A percentile compares a stretch with the other conserved stretches of the same genome.
Evolutionary conservation across 2,888 invertebrate genomes (phyloP).

Genomic region (Pocota personata): DNA sequence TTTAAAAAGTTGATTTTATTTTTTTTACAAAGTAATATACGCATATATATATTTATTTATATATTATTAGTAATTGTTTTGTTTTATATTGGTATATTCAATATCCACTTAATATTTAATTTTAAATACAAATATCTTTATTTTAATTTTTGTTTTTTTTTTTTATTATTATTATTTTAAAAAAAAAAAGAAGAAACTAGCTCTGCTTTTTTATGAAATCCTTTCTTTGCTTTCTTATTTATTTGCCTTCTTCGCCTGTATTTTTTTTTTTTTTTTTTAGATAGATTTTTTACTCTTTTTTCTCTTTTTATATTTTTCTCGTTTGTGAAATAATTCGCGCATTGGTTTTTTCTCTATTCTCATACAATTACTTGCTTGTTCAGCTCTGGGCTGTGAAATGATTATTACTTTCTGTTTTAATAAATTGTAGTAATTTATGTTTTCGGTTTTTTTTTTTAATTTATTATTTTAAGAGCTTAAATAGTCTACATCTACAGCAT

Average conservation of each 20-base stretch:
- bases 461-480: conserved; percentile 73
- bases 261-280: conserved; percentile 51
- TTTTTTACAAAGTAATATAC: conserved; percentile 71
- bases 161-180: no score
- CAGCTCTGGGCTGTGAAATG: conserved; percentile 62
- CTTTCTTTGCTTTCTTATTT: conserved; percentile 53
- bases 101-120: conserved; percentile 76
- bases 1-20: conserved; percentile 64
- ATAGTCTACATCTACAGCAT: conserved; percentile 75
- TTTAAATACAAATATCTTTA: conserved; percentile 75
- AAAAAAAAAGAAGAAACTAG: conserved; percentile 58
- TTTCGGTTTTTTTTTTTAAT: conserved; percentile 37
- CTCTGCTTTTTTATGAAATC: conserved; percentile 60
- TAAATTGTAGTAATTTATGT: conserved; percentile 69
- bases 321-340: conserved; percentile 56
- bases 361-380: conserved; percentile 57
- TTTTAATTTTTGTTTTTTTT: conserved; percentile 56
- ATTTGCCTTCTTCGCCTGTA: conserved; percentile 24
- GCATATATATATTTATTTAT: conserved; percentile 69
- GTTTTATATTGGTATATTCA: conserved; percentile 74
- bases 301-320: conserved; percentile 39
- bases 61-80: conserved; percentile 75
- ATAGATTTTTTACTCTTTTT: conserved; percentile 44
- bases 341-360: conserved; percentile 51
- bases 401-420: conserved; percentile 64